Evolutionary conservation across 2,888 invertebrate species (phyloP), one percentile per base, ranked within the genome.

Genomic region (Pinctada fucata): DNA sequence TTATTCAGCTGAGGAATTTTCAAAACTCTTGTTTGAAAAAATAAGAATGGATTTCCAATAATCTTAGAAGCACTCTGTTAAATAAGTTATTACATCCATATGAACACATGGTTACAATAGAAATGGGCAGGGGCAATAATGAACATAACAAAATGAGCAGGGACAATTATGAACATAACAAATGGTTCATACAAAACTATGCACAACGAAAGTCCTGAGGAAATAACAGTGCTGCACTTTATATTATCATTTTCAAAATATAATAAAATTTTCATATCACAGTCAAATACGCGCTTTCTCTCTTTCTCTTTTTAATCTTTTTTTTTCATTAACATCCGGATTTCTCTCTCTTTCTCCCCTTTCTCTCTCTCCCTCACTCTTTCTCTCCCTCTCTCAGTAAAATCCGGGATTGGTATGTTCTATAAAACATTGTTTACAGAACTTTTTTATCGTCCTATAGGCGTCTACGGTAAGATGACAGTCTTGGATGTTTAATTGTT

Each of bases 371-470:
- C 58, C 1, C 58, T 58, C 58, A 1, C 13, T 58, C 58, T 58
- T 1, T 58, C 58, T 58, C 13, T 58, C 8, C 1, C 58, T 58
- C 13, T 58, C 58, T 82, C 73, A 87, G 75, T 79, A 97, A 92
- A 98, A 97, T 50, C 97, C 97, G 82, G 97, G 97, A 93, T 98
- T 97, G 2, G 97, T 97, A 91, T 98, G 97, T 92, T 98, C 97
- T 84, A 98, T 97, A 84, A 97, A 96, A 93, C 97, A 98, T 88
- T 96, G 93, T 89, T 97, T 96, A 93, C 97, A 98, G 91, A 96
- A 97, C 91, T 96, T 96, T 92, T 97, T 97, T 67, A 98, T 97
- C 3, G 97, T 97, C 87, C 97, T 94, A 91, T 97, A 97, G 0
- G 97, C 97, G 86, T 97, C 95, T 68, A 97, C 93, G 3, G 97